Evolutionary conservation across 2,113 vertebrate species (phyloP).

Genomic region (Phalacrocorax pelagicus): DNA sequence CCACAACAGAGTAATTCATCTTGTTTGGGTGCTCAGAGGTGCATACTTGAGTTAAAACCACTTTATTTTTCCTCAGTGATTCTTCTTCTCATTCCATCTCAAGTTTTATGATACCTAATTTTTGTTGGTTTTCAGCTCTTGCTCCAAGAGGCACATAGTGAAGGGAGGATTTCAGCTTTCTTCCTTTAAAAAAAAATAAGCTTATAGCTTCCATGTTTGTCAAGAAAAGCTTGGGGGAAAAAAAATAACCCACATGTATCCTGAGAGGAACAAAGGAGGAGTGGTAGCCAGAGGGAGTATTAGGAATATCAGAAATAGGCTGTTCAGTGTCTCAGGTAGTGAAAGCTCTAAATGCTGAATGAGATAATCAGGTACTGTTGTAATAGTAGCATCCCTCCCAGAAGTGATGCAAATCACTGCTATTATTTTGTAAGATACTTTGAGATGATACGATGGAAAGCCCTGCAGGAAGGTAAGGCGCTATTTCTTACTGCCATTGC

Average conservation of each 20-base stretch:
- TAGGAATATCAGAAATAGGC: not conserved
- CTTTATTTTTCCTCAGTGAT: not conserved
- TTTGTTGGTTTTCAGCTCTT: not conserved
- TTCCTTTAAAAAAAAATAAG: not conserved
- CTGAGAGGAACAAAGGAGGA: not conserved
- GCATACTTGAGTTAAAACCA: not conserved
- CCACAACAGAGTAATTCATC: not conserved
- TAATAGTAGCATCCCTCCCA: not conserved
- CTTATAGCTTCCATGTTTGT: not conserved
- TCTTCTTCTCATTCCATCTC: not conserved
- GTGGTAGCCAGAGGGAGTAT: not conserved
- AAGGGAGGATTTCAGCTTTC: not conserved
- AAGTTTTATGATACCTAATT: not conserved
- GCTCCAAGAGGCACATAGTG: rapidly evolving
- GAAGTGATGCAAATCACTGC: not conserved
- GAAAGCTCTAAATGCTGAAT: not conserved
- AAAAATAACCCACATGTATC: too few relatives aligned
- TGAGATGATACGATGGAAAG: not conserved
- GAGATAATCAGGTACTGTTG: not conserved
- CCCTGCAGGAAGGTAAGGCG: conserved; percentile 4
- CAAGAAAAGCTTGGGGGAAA: not conserved
- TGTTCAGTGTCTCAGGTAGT: not conserved
- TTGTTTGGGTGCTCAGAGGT: not conserved
- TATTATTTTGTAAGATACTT: not conserved
- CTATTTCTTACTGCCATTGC: not conserved